Conservation (phyloP, 2,888 invertebrate genomes). For the Rhyacophila evoluta region DNA sequence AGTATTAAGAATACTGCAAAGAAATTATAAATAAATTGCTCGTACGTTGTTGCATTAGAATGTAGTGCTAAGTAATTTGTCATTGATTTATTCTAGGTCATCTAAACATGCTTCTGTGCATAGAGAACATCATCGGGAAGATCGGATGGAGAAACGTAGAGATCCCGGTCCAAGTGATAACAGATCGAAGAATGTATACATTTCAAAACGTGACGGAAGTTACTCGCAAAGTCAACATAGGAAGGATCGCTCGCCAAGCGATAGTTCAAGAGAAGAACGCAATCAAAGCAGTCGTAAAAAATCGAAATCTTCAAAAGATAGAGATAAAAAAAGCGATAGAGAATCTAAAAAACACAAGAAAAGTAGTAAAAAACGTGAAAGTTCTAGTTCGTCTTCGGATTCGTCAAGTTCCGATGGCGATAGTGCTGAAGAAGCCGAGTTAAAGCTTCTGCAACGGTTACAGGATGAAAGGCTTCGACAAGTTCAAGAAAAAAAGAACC, state of each 20-base stretch:
- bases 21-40: too few relatives aligned
- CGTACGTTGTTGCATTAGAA: too few relatives aligned
- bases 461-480: conserved; percentile 78
- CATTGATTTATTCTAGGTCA: neutral
- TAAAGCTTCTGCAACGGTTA: conserved; percentile 78
- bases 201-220: neutral
- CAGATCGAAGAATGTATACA: neutral
- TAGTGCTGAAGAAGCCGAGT: conserved; percentile 67
- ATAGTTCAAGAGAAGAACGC: conserved; percentile 20
- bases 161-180: too few relatives aligned
- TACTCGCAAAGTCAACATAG: neutral
- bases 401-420: conserved; percentile 56
- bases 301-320: conserved; percentile 30
- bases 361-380: conserved; percentile 51
- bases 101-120: neutral
- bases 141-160: neutral
- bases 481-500: conserved; percentile 74
- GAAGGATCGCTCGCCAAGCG: neutral
- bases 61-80: too few relatives aligned
- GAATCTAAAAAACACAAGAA: conserved; percentile 40
- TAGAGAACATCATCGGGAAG: neutral
- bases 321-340: neutral
- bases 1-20: too few relatives aligned
- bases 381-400: conserved; percentile 56
- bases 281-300: conserved; percentile 19